Base-by-base conservation (phyloP, 1,140 invertebrate species). In the Conopomorpha cramerella region DNA sequence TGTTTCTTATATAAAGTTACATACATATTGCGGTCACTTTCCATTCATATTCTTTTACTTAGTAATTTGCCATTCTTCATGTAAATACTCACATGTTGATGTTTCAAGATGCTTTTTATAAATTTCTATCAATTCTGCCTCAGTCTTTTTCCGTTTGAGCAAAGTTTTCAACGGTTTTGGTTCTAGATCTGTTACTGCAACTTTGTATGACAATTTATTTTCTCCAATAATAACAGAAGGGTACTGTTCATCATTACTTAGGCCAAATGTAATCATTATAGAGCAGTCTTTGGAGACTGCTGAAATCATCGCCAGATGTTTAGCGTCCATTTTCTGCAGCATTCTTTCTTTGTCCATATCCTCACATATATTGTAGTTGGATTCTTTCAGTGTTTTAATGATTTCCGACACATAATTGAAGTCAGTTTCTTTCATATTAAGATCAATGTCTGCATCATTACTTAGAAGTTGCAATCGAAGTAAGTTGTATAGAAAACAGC, bases 261-360 rank as follows among this genome's bases (percentile, higher is more conserved):
- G 33, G 14, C 66, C 46, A 27, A 77, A 63, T 15, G 59, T 51
- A 30, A 79, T 65, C 77, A 79, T 79, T 6, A 78, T 55, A 4
- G 77, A 79, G 37, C 73, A 76, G 34, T 79, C 76, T 49, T 68
- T 76, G 11, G 62, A 65, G 7, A 74, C 43, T 29, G 70, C 63
- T 16, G 72, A 67, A 49, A 79, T 61, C 13, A 76, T 32, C n/a
- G 52, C 53, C 36, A 61, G 41, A 19, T 63, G 26, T 43, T 23
- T 2, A 51, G 40, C 15, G 60, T 37, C 17, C 36, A 18, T 2
- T 25, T 48, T 6, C 51, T 36, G 2, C 63, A 27, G 30, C 70
- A 64, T 14, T 55, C 32, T 46, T 40, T 57, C 29, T 65, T 45
- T 36, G 30, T 32, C 11, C 36, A n/a, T 31, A 27, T 36, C 19